These are phyloP conservation scores for Cyprinodon variegatus DNA, from an alignment of 2,113 vertebrate species.

Conservation along the genomic window DNA sequence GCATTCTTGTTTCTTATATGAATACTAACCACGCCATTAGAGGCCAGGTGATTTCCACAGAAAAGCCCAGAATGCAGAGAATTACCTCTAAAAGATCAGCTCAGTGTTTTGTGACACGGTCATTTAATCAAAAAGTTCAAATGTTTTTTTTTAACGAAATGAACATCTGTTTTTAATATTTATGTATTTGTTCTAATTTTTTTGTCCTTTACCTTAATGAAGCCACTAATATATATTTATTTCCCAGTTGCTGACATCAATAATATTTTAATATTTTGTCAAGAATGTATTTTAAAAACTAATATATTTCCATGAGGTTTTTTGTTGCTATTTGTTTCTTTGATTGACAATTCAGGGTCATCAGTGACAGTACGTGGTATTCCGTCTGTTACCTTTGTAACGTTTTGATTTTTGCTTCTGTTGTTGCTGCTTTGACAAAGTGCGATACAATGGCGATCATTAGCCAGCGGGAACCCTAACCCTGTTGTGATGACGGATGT, in stretches of 20 bases:
- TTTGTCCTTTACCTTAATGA: background rate
- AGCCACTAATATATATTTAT: slow-evolving; percentile 9
- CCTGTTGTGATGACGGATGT: slow-evolving; percentile 53
- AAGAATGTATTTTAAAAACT: slow-evolving; percentile 53
- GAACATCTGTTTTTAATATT: background rate
- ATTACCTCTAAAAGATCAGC: slow-evolving; percentile 2
- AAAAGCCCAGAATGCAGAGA: slow-evolving; percentile 21
- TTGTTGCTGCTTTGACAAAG: slow-evolving; percentile 27
- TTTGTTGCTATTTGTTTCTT: slow-evolving; percentile 11
- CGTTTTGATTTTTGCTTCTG: slow-evolving; percentile 31
- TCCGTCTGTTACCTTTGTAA: slow-evolving; percentile 1
- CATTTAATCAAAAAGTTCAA: background rate
- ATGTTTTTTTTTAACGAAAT: background rate
- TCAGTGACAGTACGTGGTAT: slow-evolving; percentile 26
- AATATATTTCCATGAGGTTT: slow-evolving; percentile 56
- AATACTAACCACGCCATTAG: background rate
- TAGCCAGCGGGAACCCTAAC: slow-evolving; percentile 32
- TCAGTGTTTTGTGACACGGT: slow-evolving; percentile 14
- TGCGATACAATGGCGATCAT: slow-evolving; percentile 29
- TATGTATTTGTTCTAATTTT: slow-evolving; percentile 6
- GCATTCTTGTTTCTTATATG: slow-evolving; percentile 6
- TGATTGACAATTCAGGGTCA: slow-evolving; percentile 38
- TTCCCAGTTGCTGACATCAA: background rate
- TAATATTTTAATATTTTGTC: slow-evolving; percentile 18
- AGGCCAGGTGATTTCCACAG: slow-evolving; percentile 15